A percentile compares a stretch with the other conserved stretches of the same genome.
These are phyloP conservation scores for Masnerella sp. DNA, from an alignment of 2,888 invertebrate species.

Conservation along the genomic window DNA sequence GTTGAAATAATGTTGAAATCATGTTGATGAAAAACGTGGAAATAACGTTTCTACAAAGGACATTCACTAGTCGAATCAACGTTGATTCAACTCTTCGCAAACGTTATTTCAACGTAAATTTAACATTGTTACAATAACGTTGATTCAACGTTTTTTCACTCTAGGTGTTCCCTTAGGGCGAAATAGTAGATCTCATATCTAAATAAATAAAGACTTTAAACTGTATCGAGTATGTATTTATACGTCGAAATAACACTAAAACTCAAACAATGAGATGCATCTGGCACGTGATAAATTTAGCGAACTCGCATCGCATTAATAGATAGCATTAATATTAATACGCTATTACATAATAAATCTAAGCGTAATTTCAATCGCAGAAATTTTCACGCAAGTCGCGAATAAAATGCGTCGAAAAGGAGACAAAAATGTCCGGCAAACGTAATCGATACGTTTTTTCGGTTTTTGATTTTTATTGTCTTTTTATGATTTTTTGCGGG, in stretches of 20 bases:
- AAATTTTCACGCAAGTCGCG: conserved; percentile 19
- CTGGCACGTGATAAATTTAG: conserved; percentile 36
- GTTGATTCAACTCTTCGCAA: too few species aligned
- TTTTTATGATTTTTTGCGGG: conserved; percentile 5
- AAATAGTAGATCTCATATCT: too few species aligned
- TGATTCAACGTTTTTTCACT: too few species aligned
- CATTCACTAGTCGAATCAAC: too few species aligned
- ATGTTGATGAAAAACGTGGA: too few species aligned
- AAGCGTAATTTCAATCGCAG: conserved; percentile 3
- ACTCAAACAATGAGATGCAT: conserved; percentile 36
- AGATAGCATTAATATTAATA: conserved; percentile 45
- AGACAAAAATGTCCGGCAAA: background rate
- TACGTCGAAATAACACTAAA: conserved; percentile 11
- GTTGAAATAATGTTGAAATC: too few species aligned
- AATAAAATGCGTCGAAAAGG: conserved; percentile 11
- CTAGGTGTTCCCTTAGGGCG: too few species aligned
- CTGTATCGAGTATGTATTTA: background rate
- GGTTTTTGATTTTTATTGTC: background rate
- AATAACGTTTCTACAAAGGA: too few species aligned
- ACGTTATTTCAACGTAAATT: too few species aligned
- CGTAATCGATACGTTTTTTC: conserved; percentile 16
- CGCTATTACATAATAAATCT: conserved; percentile 28
- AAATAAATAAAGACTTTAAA: too few species aligned
- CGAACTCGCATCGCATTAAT: conserved; percentile 27
- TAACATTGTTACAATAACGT: too few species aligned